Conservation (phyloP, 2,888 invertebrate genomes). For the Amorpha juglandis region DNA sequence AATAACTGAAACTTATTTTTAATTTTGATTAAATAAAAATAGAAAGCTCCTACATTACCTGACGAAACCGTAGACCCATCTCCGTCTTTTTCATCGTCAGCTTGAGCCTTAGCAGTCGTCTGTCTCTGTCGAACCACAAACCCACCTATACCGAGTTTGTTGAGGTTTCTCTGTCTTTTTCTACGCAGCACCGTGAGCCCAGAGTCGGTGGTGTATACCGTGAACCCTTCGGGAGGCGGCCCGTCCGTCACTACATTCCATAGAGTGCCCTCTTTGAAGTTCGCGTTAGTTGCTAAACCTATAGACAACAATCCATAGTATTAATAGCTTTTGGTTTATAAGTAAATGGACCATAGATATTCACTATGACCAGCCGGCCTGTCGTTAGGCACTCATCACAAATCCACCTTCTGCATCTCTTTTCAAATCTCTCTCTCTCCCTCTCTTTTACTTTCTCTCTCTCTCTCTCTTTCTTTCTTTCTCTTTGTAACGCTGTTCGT, state of each 20-base stretch:
- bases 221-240: conserved; percentile 92
- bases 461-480: too few relatives aligned
- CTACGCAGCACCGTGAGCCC: conserved; percentile 91
- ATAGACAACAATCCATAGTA: background rate
- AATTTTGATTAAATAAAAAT: background rate
- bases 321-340: background rate
- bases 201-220: conserved; percentile 90
- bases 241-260: conserved; percentile 91
- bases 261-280: conserved; percentile 92
- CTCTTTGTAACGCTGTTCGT: too few relatives aligned
- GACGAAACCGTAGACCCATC: conserved; percentile 65
- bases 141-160: conserved; percentile 95
- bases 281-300: conserved; percentile 58
- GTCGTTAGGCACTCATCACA: too few relatives aligned
- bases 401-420: too few relatives aligned
- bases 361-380: background rate
- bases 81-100: conserved; percentile 68
- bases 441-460: too few relatives aligned
- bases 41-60: conserved; percentile 46
- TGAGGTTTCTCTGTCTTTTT: conserved; percentile 93
- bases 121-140: conserved; percentile 91
- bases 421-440: too few relatives aligned
- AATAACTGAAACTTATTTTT: background rate
- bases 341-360: background rate
- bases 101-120: conserved; percentile 63